A percentile compares a stretch with the other conserved stretches of the same genome.
Evolutionary conservation across 2,797 vertebrate species (phyloP).

Genomic region (Oreonectes daqikongensis): DNA sequence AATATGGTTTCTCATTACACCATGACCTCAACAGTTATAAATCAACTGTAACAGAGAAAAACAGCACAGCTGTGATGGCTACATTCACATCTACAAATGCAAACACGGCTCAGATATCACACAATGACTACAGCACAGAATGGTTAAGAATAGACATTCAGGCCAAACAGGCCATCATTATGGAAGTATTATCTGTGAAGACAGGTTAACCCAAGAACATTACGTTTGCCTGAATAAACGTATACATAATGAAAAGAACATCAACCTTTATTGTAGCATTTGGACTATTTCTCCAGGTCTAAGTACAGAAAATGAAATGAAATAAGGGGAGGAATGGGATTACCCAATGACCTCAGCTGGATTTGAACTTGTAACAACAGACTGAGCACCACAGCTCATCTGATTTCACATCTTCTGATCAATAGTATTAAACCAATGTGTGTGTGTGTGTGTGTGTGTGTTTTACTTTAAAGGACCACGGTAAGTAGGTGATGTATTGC

Average conservation of each 20-base stretch:
- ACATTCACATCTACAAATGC: neutral
- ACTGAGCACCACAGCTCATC: too few species aligned
- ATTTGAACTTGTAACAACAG: too few species aligned
- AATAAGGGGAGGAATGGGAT: too few species aligned
- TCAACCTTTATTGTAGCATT: neutral
- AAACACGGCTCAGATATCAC: slow-evolving; percentile 52
- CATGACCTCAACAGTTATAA: slow-evolving; percentile 13
- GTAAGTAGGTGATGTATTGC: neutral
- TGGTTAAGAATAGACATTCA: neutral
- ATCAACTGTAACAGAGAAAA: neutral
- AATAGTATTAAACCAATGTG: too few species aligned
- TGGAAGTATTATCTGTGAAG: neutral
- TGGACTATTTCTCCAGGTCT: too few species aligned
- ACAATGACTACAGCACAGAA: slow-evolving; percentile 42
- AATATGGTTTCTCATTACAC: neutral
- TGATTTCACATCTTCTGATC: too few species aligned
- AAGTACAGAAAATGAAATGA: too few species aligned
- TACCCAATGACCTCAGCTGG: too few species aligned
- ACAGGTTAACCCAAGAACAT: neutral
- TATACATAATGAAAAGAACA: neutral
- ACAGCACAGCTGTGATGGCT: slow-evolving; percentile 31
- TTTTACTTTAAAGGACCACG: neutral
- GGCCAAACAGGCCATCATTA: neutral
- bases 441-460: too few species aligned
- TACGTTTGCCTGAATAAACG: too few species aligned